Conservation (phyloP, 2,113 vertebrate species). For the Plotosus lineatus region DNA sequence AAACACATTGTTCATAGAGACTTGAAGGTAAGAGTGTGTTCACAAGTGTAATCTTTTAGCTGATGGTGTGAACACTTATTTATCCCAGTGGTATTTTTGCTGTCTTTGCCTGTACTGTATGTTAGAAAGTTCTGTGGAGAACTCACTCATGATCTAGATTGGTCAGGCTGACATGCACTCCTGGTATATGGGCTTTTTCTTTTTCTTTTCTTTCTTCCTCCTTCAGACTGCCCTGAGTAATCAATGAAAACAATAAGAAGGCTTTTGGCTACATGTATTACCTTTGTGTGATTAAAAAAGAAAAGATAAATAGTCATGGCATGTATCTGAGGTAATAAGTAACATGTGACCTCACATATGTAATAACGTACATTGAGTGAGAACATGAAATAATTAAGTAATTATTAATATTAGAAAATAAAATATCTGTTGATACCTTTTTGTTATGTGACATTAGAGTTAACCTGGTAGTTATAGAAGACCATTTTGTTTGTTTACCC, state of each 20-base stretch:
- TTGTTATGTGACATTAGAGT: not conserved
- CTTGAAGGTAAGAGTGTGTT: conserved; percentile 85
- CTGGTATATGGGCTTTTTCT: no score
- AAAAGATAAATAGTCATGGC: not conserved
- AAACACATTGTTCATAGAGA: conserved; percentile 98
- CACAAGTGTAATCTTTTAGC: not conserved
- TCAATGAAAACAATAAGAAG: conserved; percentile 35
- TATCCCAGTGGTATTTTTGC: not conserved
- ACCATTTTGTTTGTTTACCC: not conserved
- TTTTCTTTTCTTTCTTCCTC: no score
- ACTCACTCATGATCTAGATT: conserved; percentile 2
- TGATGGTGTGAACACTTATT: not conserved
- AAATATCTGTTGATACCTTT: not conserved
- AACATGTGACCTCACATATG: not conserved
- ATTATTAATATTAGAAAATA: not conserved
- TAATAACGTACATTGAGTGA: not conserved
- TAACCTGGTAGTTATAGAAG: not conserved
- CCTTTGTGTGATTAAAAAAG: not conserved
- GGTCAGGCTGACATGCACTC: not conserved
- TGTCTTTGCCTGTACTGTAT: not conserved
- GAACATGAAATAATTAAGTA: not conserved
- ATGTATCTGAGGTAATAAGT: not conserved
- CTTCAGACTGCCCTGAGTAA: conserved; percentile 54
- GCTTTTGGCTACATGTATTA: not conserved
- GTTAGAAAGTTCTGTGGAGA: conserved; percentile 7